Base-by-base conservation (phyloP, 2,113 vertebrate genomes). In the Chlorodrepanis virens region DNA sequence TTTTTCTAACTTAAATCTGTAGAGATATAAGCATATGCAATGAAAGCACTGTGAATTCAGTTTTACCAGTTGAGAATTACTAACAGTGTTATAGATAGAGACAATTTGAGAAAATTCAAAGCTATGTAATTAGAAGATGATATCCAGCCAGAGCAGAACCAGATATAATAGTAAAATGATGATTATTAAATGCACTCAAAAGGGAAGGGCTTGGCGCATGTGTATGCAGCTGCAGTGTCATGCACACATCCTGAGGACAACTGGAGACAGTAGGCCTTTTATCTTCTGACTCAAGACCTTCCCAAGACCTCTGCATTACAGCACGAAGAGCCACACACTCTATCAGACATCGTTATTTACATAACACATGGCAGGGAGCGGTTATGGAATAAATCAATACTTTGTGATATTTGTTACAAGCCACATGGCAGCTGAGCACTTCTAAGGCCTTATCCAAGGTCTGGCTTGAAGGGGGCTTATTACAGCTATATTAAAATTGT, bases 381-480 rank as follows among this genome's bases (percentile, higher is more conserved):
- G 83, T 88, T 94, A 81, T 71, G 72, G 90, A 92, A 96, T 86
- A 93, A 96, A 97, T 93, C 94, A 95, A 96, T 95, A 96, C 75
- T 90, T 90, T 15, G 87, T 93, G 82, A 90, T 93, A 93, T 83
- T 96, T 94, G 85, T 81, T 95, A 96, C 85, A 95, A 96, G 85
- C 91, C 94, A 95, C 93, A 90, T 95, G 95, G 96, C 92, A 85
- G 84, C 82, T 74, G 71, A 96, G 59, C 63, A 59, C 91, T 96
- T 96, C 82, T 91, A 88, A 94, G 59, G 45, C 60, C 68, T 95
- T 95, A 89, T 72, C 89, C 68, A 90, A 85, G 64, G 59, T 81
- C 75, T 96, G 95, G 75, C 85, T 95, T 90, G 87, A 88, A 88
- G 79, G 44, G 15, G 96, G 64, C 56, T 86, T 75, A 82, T 94